A percentile compares a stretch with the other conserved stretches of the same genome.
phyloP scores from a whole-genome alignment of 2,888 invertebrate genomes.

The Protodeltote pygarga region DNA sequence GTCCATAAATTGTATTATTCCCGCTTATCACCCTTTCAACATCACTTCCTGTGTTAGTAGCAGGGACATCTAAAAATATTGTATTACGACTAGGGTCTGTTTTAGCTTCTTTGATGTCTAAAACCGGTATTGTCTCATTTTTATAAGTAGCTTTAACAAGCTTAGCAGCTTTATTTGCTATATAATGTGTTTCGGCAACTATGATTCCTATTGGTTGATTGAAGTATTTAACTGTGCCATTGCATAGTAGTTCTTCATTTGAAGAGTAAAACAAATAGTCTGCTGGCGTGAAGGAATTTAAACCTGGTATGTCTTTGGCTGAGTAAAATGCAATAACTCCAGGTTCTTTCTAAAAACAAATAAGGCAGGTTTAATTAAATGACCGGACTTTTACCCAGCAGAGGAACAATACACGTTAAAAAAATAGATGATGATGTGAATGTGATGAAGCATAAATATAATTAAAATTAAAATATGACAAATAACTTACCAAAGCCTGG shows the following conservation, averaged over 20 bases:
- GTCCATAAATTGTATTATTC: slow-evolving; percentile 71
- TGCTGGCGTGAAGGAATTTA: slow-evolving; percentile 81
- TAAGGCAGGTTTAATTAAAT: too few species aligned
- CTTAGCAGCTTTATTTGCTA: slow-evolving; percentile 83
- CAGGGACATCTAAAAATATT: slow-evolving; percentile 38
- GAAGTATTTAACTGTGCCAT: slow-evolving; percentile 84
- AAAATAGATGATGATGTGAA: too few species aligned
- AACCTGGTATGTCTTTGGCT: slow-evolving; percentile 90
- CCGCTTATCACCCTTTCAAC: slow-evolving; percentile 61
- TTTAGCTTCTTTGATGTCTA: slow-evolving; percentile 57
- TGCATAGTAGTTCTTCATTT: slow-evolving; percentile 80
- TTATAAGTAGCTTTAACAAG: slow-evolving; percentile 84
- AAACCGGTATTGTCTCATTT: slow-evolving; percentile 63
- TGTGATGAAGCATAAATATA: too few species aligned
- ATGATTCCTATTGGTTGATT: slow-evolving; percentile 90
- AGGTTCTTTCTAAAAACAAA: slow-evolving; percentile 85
- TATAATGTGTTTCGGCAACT: slow-evolving; percentile 83
- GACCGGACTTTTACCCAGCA: too few species aligned
- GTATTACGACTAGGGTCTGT: slow-evolving; percentile 50
- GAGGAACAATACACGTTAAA: too few species aligned
- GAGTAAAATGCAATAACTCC: slow-evolving; percentile 89
- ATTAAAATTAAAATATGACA: too few species aligned
- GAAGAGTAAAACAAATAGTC: slow-evolving; percentile 32
- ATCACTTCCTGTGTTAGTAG: slow-evolving; percentile 52
- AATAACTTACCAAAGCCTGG: slow-evolving; percentile 88